These are phyloP conservation scores for Ceratotherium simum DNA, from an alignment of 2,113 vertebrate genomes.

Conservation along the genomic window DNA sequence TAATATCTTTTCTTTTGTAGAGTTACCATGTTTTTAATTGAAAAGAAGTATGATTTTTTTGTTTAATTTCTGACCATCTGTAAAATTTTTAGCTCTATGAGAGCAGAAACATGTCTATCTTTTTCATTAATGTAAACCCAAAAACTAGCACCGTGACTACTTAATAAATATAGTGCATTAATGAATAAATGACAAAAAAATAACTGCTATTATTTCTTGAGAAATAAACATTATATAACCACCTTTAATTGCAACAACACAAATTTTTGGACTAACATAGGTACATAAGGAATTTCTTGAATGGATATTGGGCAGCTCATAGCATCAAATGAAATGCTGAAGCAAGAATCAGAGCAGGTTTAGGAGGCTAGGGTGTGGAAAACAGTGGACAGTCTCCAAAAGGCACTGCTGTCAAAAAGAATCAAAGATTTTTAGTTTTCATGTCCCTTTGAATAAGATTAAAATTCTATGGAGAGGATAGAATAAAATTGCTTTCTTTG, in stretches of 20 bases:
- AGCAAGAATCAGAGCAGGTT: background rate
- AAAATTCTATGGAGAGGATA: background rate
- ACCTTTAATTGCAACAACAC: background rate
- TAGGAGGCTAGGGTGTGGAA: background rate
- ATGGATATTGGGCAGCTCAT: background rate
- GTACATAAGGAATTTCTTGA: background rate
- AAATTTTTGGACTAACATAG: background rate
- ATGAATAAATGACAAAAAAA: background rate
- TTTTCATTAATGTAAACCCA: background rate
- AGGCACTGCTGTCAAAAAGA: background rate
- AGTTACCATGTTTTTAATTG: background rate
- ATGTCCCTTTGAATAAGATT: background rate
- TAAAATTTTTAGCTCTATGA: background rate
- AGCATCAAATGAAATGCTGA: background rate
- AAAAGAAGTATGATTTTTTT: background rate
- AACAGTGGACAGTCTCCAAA: background rate
- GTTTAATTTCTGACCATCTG: background rate
- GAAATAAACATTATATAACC: background rate
- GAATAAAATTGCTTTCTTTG: background rate
- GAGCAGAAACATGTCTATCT: background rate
- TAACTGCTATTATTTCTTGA: background rate
- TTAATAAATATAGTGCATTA: conserved; percentile 12
- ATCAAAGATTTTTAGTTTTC: background rate
- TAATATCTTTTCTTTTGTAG: background rate
- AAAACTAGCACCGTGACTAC: background rate